Base-by-base conservation (phyloP, 2,888 invertebrate species). In the Eupeodes latifasciatus region DNA sequence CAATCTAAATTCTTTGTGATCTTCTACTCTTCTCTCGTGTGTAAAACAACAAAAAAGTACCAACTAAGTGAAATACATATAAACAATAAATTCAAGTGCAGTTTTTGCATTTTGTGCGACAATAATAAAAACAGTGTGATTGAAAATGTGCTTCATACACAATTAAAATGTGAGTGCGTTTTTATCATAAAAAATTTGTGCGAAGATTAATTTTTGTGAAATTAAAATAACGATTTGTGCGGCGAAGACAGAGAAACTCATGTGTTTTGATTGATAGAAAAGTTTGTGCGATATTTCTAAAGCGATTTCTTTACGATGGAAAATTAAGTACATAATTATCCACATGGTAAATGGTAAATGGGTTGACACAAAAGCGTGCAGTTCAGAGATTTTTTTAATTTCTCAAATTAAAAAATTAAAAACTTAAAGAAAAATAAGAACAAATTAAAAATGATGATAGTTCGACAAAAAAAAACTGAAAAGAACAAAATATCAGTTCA, bases 331-430 rank as follows among this genome's bases (percentile, higher is more conserved):
- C 12, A 9, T 55, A n/a, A 55, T 19, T 83, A 34, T 80, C 76
- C 72, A 83, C 61, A 71, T 71, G 71, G 40, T 51, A 83, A 27
- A 75, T 80, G 77, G 36, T 64, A 81, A 27, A 83, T 90, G 89
- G 90, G 90, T 91, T 90, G 91, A 92, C 92, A 93, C 93, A 93
- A 92, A 93, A 93, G 93, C 93, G 93, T 93, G 93, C 93, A 91
- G 90, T 91, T 91, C 78, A 83, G 85, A 81, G 83, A 90, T 90
- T 88, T 90, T 69, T 90, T 91, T 90, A 90, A 84, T 80, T 81
- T 85, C 12, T 51, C 53, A 74, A 74, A 92, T 91, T 90, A 91
- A 90, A 90, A 91, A 91, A 89, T 90, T 90, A 89, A 79, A 88
- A 81, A 85, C 75, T 49, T 27, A 64, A 67, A 3, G 4, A 74